A percentile compares a stretch with the other conserved stretches of the same genome.
These are phyloP conservation scores for Myrmecobius fasciatus DNA, from an alignment of 2,113 vertebrate genomes.

Conservation along the genomic window DNA sequence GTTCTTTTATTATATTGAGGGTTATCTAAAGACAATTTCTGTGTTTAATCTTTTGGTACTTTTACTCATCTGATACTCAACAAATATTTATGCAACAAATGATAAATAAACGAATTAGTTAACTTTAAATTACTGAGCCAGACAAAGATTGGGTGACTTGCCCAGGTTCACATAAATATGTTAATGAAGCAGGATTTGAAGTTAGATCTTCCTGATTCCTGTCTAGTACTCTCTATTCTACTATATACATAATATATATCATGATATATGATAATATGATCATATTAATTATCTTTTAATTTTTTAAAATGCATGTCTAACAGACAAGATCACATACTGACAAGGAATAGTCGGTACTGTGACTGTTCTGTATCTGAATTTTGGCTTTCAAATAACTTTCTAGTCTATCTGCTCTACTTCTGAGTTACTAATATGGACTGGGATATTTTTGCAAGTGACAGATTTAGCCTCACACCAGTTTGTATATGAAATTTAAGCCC, in stretches of 20 bases:
- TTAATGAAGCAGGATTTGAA: neutral
- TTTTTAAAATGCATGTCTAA: neutral
- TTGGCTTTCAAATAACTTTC: neutral
- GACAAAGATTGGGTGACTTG: neutral
- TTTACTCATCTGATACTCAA: neutral
- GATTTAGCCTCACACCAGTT: neutral
- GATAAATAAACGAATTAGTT: neutral
- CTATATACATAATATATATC: too few species aligned
- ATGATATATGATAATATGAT: too few species aligned
- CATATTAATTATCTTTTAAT: neutral
- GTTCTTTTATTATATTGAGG: neutral
- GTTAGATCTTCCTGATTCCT: neutral
- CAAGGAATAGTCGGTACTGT: neutral
- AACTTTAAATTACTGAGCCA: neutral
- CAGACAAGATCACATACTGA: neutral
- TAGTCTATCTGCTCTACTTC: neutral
- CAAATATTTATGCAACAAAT: neutral
- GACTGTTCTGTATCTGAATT: neutral
- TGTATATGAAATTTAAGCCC: neutral
- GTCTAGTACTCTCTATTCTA: neutral
- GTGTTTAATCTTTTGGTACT: neutral
- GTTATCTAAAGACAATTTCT: too few species aligned
- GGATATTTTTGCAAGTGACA: neutral
- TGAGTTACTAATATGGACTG: neutral
- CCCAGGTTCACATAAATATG: neutral